phyloP scores from a whole-genome alignment of 2,888 invertebrate genomes.

The Parnassius glacialis region DNA sequence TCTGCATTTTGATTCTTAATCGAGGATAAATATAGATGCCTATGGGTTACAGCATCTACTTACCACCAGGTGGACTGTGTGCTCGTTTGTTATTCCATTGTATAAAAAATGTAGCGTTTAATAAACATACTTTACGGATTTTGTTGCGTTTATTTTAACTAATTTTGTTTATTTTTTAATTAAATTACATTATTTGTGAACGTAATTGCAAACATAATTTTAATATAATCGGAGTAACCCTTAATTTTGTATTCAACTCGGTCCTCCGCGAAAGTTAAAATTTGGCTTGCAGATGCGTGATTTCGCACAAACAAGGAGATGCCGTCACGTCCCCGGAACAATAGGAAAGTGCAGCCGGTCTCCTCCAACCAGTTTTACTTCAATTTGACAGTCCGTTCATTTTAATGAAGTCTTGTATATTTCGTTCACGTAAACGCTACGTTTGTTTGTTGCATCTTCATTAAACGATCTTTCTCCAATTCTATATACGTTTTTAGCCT shows the following conservation, averaged over 20 bases:
- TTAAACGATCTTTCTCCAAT: conserved; percentile 2
- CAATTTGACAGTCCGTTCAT: conserved; percentile 7
- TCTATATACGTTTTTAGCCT: not conserved
- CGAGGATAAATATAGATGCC: no score
- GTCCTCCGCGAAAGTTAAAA: conserved; percentile 32
- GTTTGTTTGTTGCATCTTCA: not conserved
- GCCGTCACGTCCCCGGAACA: conserved; percentile 19
- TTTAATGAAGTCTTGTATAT: conserved; percentile 14
- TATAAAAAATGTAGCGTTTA: no score
- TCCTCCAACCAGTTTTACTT: conserved; percentile 12
- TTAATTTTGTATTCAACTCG: conserved; percentile 8
- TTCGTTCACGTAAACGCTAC: conserved; percentile 14
- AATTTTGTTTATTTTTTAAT: no score
- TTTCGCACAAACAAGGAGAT: conserved; percentile 11
- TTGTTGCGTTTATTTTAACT: no score
- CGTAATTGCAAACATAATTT: no score
- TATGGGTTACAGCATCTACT: no score
- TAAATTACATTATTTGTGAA: no score
- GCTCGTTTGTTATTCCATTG: no score
- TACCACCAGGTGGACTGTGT: no score
- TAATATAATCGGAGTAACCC: not conserved
- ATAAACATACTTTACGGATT: no score
- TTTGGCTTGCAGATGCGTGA: conserved; percentile 38
- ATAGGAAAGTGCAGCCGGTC: conserved; percentile 19
- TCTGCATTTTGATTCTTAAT: no score